phyloP scores from a whole-genome alignment of 2,113 vertebrate species.

The Ardeotis arabs region DNA sequence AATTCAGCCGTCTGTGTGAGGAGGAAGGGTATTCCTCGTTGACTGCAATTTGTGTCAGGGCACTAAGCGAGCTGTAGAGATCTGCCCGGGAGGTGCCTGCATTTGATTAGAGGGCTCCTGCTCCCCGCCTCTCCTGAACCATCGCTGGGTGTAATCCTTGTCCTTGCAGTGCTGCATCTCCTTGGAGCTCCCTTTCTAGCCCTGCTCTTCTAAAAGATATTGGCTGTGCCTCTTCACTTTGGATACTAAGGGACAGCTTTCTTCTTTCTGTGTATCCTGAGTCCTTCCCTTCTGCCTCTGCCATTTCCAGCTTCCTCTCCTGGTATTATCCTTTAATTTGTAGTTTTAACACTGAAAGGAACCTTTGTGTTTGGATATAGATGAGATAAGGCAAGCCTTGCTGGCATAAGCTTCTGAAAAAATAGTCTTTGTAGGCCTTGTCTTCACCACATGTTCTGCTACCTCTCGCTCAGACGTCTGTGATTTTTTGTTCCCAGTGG shows the following conservation, averaged over 20 bases:
- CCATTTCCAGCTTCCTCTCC: background rate
- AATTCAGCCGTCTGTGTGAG: background rate
- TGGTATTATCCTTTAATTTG: background rate
- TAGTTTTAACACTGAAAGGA: background rate
- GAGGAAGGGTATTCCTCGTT: background rate
- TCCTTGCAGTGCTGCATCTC: background rate
- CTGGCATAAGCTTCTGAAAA: slow-evolving; percentile 50
- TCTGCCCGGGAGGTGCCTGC: fast-evolving
- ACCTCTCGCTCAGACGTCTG: background rate
- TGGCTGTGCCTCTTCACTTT: background rate
- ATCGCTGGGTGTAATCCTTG: fast-evolving
- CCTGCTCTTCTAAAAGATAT: background rate
- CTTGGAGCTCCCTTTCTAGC: background rate
- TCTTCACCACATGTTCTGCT: slow-evolving; percentile 24
- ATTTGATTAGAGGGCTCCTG: background rate
- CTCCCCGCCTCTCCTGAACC: background rate
- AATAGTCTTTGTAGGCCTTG: slow-evolving; percentile 27
- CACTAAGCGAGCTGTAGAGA: background rate
- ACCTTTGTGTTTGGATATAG: background rate
- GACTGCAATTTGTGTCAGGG: background rate
- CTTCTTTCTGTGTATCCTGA: background rate
- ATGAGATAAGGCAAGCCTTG: background rate
- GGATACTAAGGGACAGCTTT: background rate
- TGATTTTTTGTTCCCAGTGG: slow-evolving; percentile 37
- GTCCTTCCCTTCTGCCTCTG: background rate